Evolutionary conservation across 92 coral and sea anemone species (phyloP).

Genomic region (Actinostola sp.): DNA sequence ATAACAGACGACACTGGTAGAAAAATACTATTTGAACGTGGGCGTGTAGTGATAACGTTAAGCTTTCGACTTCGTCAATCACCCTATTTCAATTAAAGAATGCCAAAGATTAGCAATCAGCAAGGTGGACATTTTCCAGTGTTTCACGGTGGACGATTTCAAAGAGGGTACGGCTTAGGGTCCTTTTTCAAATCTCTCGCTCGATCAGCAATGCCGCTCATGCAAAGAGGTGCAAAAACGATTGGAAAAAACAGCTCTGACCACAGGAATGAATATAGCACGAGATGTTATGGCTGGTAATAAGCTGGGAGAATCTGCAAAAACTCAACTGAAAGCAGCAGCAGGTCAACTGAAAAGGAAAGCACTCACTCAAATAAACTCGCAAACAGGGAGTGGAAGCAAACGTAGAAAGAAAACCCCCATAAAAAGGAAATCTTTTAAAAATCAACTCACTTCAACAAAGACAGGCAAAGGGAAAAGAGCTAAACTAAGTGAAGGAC

Average conservation of each 20-base stretch:
- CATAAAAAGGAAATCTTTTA: not conserved
- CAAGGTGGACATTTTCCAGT: slow-evolving; percentile 3
- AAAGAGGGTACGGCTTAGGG: slow-evolving; percentile 32
- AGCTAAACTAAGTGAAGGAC: not conserved
- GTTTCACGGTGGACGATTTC: slow-evolving; percentile 17
- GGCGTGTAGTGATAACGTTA: slow-evolving; percentile 16
- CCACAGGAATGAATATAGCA: slow-evolving; percentile 7
- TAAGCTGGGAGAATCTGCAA: not conserved
- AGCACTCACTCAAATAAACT: slow-evolving; percentile 5
- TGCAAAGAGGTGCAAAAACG: not conserved
- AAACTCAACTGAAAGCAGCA: not conserved
- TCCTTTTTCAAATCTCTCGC: slow-evolving; percentile 11
- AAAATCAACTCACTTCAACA: not conserved
- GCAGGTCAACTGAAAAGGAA: not conserved
- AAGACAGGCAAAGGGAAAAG: slow-evolving; percentile 1
- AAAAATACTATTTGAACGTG: not conserved
- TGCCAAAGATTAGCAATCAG: not conserved
- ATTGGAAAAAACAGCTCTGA: slow-evolving; percentile 20
- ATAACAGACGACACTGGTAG: slow-evolving; percentile 15
- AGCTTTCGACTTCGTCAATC: not conserved
- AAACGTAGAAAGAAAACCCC: not conserved
- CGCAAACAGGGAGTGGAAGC: slow-evolving; percentile 7
- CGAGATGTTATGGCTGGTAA: no score
- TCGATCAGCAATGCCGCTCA: not conserved
- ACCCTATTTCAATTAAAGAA: not conserved